Evolutionary conservation across 2,888 invertebrate species (phyloP), one percentile per base, ranked within the genome.

Genomic region (Drosophila buzzatii): DNA sequence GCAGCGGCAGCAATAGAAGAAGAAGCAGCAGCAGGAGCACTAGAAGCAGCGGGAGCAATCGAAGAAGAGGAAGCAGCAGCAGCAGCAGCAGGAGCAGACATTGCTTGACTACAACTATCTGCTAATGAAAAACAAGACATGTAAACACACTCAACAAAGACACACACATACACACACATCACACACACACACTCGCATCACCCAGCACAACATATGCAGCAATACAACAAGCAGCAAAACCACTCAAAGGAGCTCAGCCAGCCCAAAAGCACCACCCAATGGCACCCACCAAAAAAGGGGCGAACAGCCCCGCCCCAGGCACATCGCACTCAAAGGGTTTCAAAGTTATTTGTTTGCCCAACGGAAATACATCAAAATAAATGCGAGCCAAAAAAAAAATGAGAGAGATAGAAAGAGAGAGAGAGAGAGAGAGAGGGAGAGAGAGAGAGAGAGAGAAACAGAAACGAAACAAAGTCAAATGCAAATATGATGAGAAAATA

Each of bases 351-450:
- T 87, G 88, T 82, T 79, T 70, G 65, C 55, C 72, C 76, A 83
- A 74, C 70, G 89, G 74, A 88, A 84, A 84, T 84, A 88, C 83
- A 84, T 84, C 88, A 82, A 88, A 83, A 84, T 84, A 88, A 85
- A 83, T 84, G 79, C 66, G 70, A 85, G 68, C 55, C 70, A 62
- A 68, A 57, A 64, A 55, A 53, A 53, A 16, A 12, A 4, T 8
- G 53, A 70, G 55, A 52, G 23, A 16, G 20, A 16, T n/a, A 18
- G 18, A 31, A 6, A 10, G n/a, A 3, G 23, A 3, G 23, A 23
- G 23, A 23, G 23, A 3, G 23, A 23, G 23, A 23, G 23, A 18
- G 18, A 31, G 5, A 10, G n/a, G 4, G 23, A 3, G 23, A 23
- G 23, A 23, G 23, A 3, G 23, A 23, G 23, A 23, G 23, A 23